These are phyloP conservation scores for Odiellus spinosus DNA, from an alignment of 2,888 invertebrate genomes.

Conservation along the genomic window DNA sequence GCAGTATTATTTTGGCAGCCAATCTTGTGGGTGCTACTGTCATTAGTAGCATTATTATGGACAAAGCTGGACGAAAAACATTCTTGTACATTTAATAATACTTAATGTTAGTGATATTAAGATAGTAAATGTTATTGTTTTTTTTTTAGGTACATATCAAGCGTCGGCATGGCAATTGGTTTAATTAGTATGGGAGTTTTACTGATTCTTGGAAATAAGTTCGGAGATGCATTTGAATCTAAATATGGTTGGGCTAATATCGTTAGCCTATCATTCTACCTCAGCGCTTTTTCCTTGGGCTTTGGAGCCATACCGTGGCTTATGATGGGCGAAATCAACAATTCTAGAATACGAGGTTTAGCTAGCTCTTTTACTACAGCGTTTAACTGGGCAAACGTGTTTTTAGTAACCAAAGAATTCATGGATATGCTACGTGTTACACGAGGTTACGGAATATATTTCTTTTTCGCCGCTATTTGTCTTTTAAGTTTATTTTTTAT, in stretches of 20 bases:
- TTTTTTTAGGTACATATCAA: no score
- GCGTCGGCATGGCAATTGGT: slow-evolving; percentile 21
- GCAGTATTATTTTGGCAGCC: slow-evolving; percentile 27
- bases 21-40: slow-evolving; percentile 30
- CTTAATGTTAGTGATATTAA: no score
- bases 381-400: slow-evolving; percentile 79
- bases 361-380: slow-evolving; percentile 77
- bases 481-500: slow-evolving; percentile 59
- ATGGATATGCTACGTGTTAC: slow-evolving; percentile 1
- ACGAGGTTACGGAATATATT: slow-evolving; percentile 36
- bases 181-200: slow-evolving; percentile 9
- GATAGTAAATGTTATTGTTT: no score
- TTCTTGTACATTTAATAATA: no score
- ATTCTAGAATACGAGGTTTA: slow-evolving; percentile 65
- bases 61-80: slow-evolving; percentile 28
- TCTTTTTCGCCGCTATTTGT: slow-evolving; percentile 60
- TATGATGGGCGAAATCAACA: slow-evolving; percentile 86
- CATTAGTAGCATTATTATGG: slow-evolving; percentile 27
- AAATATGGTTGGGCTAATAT: slow-evolving; percentile 50
- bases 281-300: slow-evolving; percentile 70
- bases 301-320: slow-evolving; percentile 75
- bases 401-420: slow-evolving; percentile 73
- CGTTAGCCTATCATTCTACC: slow-evolving; percentile 61
- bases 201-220: slow-evolving; percentile 2
- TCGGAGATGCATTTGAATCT: not conserved